Conservation (phyloP, 2,113 vertebrate genomes). For the Vicugna pacos region DNA sequence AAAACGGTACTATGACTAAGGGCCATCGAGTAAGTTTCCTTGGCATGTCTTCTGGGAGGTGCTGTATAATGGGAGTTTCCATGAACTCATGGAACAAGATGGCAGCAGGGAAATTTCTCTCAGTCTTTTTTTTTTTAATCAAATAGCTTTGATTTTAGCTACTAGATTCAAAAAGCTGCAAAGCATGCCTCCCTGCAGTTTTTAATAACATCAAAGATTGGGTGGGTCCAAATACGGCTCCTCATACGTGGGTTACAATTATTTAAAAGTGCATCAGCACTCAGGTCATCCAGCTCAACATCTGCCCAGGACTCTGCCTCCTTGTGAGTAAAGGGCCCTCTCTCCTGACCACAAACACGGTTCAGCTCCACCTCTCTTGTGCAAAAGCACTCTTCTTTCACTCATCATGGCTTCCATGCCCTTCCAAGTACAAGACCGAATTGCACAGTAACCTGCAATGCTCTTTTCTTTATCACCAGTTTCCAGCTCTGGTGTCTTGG, state of each 20-base stretch:
- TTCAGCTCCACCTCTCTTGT: neutral
- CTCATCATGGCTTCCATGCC: fast-evolving
- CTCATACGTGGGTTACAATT: neutral
- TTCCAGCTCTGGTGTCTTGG: neutral
- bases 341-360: neutral
- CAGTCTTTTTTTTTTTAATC: conserved; percentile 18
- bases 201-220: conserved; percentile 36
- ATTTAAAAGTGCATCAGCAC: conserved; percentile 18
- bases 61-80: neutral
- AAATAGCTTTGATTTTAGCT: conserved; percentile 48
- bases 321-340: conserved; percentile 46
- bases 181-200: neutral
- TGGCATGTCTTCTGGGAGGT: conserved; percentile 48
- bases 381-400: neutral
- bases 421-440: neutral
- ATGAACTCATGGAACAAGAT: neutral
- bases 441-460: fast-evolving
- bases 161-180: neutral
- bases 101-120: conserved; percentile 53
- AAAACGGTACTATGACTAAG: conserved; percentile 10
- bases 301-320: conserved; percentile 11
- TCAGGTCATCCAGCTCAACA: neutral
- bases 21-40: neutral
- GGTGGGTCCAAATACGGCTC: neutral
- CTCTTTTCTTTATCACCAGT: neutral